Evolutionary conservation across 2,888 invertebrate genomes (phyloP), one percentile per base, ranked within the genome.

Genomic region (Diloba caeruleocephala): DNA sequence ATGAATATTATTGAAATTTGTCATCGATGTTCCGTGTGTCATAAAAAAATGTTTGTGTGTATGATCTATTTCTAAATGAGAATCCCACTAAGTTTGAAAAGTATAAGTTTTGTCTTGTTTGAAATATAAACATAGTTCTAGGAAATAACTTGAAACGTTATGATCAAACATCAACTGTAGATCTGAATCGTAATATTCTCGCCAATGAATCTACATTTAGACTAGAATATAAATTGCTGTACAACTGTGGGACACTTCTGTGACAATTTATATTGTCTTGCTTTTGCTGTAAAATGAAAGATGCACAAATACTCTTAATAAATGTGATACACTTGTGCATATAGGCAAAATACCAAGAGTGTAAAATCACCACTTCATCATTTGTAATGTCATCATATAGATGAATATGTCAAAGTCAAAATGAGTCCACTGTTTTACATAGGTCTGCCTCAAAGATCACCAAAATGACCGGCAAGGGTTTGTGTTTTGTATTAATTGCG

Each of bases 1-100:
- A 51, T 45, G 42, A 55, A 56, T 71, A 55, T 50, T 50, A 58
- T 48, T 19, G 8, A 7, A 21, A 36, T 71, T 60, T 60, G 54
- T 66, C 51, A 65, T 38, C 21, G 6, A 23, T 57, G 57, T 51
- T 29, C 14, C 36, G 12, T 31, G 17, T 36, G 41, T 48, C 38
- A 8, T 12, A 12, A 5, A 31, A 19, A 28, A 65, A 65, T 61
- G 42, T 56, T 34, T 19, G n/a, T n/a, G 33, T 67, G 25, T 31
- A 28, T 28, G 5, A 26, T 50, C 28, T 46, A 64, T 57, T 42
- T 48, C 26, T n/a, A 31, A 31, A 31, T 5, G 1, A 9, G 10
- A 9, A 48, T 52, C 45, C 17, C 15, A 13, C 19, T 54, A 25
- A 45, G 4, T 39, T 23, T 9, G 37, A 9, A 3, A 38, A 34